Conservation (phyloP, 1,140 invertebrate species). For the Meloidogyne chitwoodi region DNA sequence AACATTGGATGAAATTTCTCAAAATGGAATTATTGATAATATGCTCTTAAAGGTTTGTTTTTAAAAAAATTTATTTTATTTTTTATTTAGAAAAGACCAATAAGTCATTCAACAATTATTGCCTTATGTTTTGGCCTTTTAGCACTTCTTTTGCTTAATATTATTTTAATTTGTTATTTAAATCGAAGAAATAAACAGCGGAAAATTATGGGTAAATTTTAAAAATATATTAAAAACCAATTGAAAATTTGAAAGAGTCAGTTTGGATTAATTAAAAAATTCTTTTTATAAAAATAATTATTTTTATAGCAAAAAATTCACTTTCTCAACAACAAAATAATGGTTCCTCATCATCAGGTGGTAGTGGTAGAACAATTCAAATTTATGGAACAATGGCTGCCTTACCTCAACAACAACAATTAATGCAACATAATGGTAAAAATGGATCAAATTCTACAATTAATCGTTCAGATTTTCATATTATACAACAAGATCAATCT, state of each 20-base stretch:
- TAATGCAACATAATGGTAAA: not conserved
- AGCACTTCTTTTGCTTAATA: constrained; percentile 30
- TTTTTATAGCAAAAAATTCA: constrained; percentile 7
- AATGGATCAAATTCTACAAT: constrained; percentile 25
- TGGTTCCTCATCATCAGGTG: constrained; percentile 36
- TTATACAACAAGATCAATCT: constrained; percentile 28
- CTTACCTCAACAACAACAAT: not conserved
- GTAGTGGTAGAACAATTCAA: constrained; percentile 45
- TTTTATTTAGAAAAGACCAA: constrained; percentile 8
- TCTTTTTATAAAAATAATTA: no score
- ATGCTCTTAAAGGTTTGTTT: constrained; percentile 9
- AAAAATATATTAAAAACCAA: not conserved
- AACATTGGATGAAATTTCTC: constrained; percentile 45
- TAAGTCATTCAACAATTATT: constrained; percentile 19
- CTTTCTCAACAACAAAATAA: constrained; percentile 40
- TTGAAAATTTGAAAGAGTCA: not conserved
- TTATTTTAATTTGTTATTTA: constrained; percentile 26
- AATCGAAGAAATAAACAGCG: constrained; percentile 31
- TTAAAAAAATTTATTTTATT: not conserved
- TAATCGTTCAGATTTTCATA: constrained; percentile 34
- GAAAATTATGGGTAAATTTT: constrained; percentile 35
- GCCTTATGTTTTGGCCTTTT: constrained; percentile 27
- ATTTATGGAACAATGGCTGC: constrained; percentile 52
- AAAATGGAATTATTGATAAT: constrained; percentile 27
- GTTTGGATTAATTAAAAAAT: no score